Conservation (phyloP, 1,140 invertebrate genomes). For the Leptinotarsa defecta region DNA sequence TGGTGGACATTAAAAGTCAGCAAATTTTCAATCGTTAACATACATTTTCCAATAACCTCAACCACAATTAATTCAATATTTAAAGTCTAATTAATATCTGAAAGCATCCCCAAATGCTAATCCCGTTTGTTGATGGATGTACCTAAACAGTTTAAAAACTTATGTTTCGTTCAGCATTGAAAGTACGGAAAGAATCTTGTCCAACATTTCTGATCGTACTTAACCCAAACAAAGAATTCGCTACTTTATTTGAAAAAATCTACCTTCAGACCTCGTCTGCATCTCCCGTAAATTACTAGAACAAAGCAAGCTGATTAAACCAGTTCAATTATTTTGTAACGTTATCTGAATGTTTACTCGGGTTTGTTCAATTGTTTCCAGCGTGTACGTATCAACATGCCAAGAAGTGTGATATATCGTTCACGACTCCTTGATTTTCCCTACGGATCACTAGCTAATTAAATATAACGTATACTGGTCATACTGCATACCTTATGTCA, state of each 20-base stretch:
- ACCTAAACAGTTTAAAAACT: too few species aligned
- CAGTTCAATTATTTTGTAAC: slow-evolving; percentile 6
- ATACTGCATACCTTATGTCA: slow-evolving; percentile 40
- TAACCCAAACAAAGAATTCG: neutral
- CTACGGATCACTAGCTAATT: slow-evolving; percentile 45
- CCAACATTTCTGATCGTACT: neutral
- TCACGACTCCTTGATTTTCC: slow-evolving; percentile 37
- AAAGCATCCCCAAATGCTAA: too few species aligned
- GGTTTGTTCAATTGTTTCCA: slow-evolving; percentile 23
- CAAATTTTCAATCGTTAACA: too few species aligned
- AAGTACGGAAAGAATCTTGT: too few species aligned
- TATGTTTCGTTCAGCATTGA: too few species aligned
- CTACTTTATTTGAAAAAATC: neutral
- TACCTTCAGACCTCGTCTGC: neutral
- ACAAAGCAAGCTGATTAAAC: slow-evolving; percentile 1
- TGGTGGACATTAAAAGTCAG: too few species aligned
- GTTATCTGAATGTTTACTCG: slow-evolving; percentile 4
- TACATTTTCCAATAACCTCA: too few species aligned
- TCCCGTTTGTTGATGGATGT: too few species aligned
- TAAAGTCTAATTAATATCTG: too few species aligned
- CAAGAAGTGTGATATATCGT: slow-evolving; percentile 38
- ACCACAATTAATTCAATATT: too few species aligned
- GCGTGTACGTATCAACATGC: slow-evolving; percentile 4
- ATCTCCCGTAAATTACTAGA: slow-evolving; percentile 3
- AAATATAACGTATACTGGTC: slow-evolving; percentile 43